Conservation (phyloP, 2,888 invertebrate species). For the Yponomeuta malinellus region DNA sequence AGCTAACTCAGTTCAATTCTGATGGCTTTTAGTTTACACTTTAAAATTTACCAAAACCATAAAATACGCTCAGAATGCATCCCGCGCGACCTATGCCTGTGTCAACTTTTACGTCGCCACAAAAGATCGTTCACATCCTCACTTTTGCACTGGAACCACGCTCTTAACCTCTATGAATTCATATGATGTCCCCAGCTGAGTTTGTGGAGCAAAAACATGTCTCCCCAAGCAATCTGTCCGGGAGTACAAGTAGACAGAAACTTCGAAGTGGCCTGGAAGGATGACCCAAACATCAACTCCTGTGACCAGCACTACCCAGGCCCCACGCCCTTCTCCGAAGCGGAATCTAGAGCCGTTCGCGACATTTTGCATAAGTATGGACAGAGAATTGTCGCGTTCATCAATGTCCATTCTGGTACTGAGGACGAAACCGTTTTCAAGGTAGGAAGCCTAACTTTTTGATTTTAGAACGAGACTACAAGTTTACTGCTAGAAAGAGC, state of each 20-base stretch:
- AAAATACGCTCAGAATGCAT: no score
- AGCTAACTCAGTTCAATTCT: no score
- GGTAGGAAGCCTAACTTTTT: constrained; percentile 27
- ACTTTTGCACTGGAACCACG: no score
- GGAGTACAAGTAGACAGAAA: constrained; percentile 59
- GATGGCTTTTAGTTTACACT: no score
- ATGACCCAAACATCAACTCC: constrained; percentile 28
- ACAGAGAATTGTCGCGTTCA: constrained; percentile 53
- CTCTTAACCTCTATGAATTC: not conserved
- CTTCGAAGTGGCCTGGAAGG: constrained; percentile 56
- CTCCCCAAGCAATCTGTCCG: constrained; percentile 47
- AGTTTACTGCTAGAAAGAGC: not conserved
- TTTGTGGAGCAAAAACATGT: constrained; percentile 39
- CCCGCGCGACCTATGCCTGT: no score
- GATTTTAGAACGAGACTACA: not conserved
- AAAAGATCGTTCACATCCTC: no score
- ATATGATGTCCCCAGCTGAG: not conserved
- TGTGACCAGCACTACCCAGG: constrained; percentile 56
- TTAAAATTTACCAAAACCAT: no score
- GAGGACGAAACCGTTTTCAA: constrained; percentile 31
- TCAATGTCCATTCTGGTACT: constrained; percentile 50
- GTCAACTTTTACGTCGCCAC: no score
- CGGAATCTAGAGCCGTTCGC: constrained; percentile 46
- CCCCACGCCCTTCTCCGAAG: constrained; percentile 46
- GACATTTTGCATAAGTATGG: constrained; percentile 48